phyloP scores from a whole-genome alignment of 2,113 vertebrate species.

The Cervus canadensis region DNA sequence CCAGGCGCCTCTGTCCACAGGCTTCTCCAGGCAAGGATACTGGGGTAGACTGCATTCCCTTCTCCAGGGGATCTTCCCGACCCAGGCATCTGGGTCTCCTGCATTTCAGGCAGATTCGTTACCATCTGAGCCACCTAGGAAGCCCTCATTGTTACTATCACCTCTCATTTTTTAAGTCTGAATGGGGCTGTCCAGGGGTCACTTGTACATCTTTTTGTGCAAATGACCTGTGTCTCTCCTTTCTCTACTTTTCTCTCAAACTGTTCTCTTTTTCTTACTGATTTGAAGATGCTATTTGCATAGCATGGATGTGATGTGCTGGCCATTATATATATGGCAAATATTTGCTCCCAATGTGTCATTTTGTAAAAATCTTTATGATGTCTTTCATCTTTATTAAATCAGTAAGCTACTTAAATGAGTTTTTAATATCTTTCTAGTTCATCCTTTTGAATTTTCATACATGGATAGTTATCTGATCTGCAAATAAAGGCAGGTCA shows the following conservation, averaged over 20 bases:
- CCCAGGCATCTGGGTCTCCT: neutral
- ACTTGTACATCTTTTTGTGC: neutral
- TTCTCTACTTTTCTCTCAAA: neutral
- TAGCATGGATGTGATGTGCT: neutral
- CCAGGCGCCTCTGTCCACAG: neutral
- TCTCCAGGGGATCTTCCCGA: neutral
- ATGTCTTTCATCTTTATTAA: neutral
- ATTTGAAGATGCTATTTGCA: neutral
- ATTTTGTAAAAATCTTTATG: neutral
- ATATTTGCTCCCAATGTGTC: neutral
- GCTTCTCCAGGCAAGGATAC: neutral
- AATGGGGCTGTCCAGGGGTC: neutral
- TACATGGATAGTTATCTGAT: neutral
- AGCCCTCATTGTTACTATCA: rapidly evolving
- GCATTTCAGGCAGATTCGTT: neutral
- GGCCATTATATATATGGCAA: neutral
- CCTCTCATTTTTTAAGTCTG: neutral
- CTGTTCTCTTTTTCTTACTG: neutral
- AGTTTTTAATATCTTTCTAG: neutral
- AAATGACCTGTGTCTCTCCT: neutral
- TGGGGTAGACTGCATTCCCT: neutral
- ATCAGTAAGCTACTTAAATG: neutral
- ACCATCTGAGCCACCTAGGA: neutral
- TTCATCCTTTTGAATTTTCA: neutral
- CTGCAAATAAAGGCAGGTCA: neutral